These are phyloP conservation scores for Rhinichthys klamathensis DNA, from an alignment of 2,113 vertebrate genomes.

Conservation along the genomic window DNA sequence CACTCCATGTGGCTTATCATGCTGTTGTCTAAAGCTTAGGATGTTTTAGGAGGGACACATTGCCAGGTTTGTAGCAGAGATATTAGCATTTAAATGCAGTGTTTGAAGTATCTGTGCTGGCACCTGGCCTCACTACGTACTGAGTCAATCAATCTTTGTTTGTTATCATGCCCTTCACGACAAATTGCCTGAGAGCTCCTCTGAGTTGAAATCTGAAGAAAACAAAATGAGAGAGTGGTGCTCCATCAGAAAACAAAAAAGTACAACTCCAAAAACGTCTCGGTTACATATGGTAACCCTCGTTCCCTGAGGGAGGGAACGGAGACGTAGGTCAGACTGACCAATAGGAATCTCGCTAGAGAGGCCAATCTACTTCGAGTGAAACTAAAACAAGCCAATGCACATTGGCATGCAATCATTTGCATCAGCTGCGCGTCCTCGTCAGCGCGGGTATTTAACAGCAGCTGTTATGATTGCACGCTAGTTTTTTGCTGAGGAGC, in stretches of 20 bases:
- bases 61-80: constrained; percentile 37
- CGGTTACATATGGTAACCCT: too few species aligned
- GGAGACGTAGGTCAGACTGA: too few species aligned
- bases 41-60: constrained; percentile 40
- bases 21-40: constrained; percentile 31
- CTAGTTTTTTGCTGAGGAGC: too few species aligned
- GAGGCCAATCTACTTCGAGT: too few species aligned
- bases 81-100: constrained; percentile 68
- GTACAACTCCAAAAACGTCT: constrained; percentile 24
- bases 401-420: too few species aligned
- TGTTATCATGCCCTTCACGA: constrained; percentile 59
- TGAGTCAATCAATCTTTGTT: constrained; percentile 65
- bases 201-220: constrained; percentile 46
- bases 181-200: constrained; percentile 55
- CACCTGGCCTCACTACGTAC: constrained; percentile 57
- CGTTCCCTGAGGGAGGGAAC: too few species aligned
- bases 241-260: constrained; percentile 39
- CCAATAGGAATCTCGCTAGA: too few species aligned
- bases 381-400: too few species aligned
- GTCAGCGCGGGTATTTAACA: too few species aligned
- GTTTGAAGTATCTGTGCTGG: constrained; percentile 59
- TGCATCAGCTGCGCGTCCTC: too few species aligned
- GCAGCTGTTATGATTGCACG: too few species aligned
- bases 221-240: constrained; percentile 37
- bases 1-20: constrained; percentile 11